Evolutionary conservation across 2,797 vertebrate genomes (phyloP), one percentile per base, ranked within the genome.

Genomic region (Melanotaenia parkinsoni): DNA sequence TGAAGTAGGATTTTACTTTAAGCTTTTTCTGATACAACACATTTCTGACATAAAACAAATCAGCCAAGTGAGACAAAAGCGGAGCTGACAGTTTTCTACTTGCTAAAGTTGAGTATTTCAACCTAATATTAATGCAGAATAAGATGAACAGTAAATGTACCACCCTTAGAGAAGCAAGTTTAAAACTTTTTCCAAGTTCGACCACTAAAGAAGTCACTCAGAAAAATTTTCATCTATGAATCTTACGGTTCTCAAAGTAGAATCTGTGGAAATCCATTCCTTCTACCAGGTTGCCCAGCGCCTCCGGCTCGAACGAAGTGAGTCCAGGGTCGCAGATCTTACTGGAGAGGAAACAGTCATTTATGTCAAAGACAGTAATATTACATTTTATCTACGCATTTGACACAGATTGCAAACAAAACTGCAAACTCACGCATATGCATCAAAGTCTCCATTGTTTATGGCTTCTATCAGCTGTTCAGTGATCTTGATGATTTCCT

Each of bases 231-330:
- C 2, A 11, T 53, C 0, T 20, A 20, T n/a, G 7, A 47, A 16
- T 76, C 97, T 96, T 94, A 99, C 97, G 89, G 88, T 99, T 99
- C 89, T 99, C 98, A 5, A 99, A 99, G 93, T 99, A 99, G 93
- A 99, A 99, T 91, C 97, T 96, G 92, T 99, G 98, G 91, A 99
- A 99, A 80, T 99, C 98, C 97, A 98, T 98, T 33, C 98, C 98
- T 90, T 99, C 98, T 1, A 99, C 98, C 81, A 99, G 92, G 93
- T 99, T 99, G 60, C 97, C 97, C 81, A 99, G 88, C 0, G 98
- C 97, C 94, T 99, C 97, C 0, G 98, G 98, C 86, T 99, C 97
- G 82, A 99, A 99, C 0, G 97, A 99, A 72, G 98, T 99, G 90
- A 99, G 93, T 66, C 97, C 97, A 11, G 97, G 96, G 89, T 99